Percentiles rank a stretch among this genome's conserved stretches.
phyloP scores from a whole-genome alignment of 2,797 vertebrate species.

The Staurois parvus region DNA sequence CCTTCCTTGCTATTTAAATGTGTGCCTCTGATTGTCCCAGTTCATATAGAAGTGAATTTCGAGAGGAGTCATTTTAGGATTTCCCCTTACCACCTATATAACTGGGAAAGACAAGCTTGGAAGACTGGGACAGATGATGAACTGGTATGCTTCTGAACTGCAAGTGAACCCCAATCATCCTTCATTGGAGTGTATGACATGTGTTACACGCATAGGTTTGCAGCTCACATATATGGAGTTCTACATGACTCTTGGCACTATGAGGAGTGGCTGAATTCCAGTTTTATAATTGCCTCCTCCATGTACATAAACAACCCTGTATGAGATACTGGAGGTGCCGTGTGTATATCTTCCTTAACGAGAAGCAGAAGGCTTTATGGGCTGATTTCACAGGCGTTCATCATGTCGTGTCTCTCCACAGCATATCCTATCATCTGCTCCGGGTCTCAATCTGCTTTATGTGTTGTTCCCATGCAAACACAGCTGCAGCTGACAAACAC shows the following conservation, averaged over 20 bases:
- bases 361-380: neutral
- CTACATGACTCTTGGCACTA: neutral
- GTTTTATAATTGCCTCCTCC: no score
- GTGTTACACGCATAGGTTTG: neutral
- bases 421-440: neutral
- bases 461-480: slow-evolving; percentile 53
- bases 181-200: neutral
- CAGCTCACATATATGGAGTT: neutral
- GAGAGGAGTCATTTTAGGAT: no score
- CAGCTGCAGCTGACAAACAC: slow-evolving; percentile 57
- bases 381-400: neutral
- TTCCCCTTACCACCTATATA: neutral
- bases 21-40: no score
- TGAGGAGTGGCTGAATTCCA: neutral
- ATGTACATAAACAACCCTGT: no score
- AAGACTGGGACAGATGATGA: neutral
- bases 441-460: slow-evolving; percentile 19
- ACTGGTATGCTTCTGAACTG: no score
- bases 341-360: neutral
- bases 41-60: no score
- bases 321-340: neutral
- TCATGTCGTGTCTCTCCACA: neutral
- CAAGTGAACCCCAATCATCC: no score
- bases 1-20: no score
- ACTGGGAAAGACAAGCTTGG: no score